phyloP scores from a whole-genome alignment of 2,888 invertebrate species.

The Spialia ferax region DNA sequence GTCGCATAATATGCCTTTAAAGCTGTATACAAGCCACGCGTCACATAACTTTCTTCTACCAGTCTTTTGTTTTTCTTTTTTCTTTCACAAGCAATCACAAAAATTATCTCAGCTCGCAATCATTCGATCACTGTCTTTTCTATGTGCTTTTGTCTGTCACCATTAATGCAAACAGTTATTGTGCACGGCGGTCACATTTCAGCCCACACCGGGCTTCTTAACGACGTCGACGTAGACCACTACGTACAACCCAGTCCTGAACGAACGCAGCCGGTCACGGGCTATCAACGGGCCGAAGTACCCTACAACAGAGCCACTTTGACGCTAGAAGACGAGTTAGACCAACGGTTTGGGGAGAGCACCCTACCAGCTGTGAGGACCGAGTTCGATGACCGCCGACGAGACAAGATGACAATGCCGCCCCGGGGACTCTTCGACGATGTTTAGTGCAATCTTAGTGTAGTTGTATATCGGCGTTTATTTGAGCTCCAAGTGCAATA shows the following conservation, averaged over 20 bases:
- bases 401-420: slow-evolving; percentile 88
- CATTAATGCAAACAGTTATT: slow-evolving; percentile 66
- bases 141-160: slow-evolving; percentile 30
- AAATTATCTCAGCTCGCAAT: slow-evolving; percentile 6
- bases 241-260: slow-evolving; percentile 85
- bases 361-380: slow-evolving; percentile 76
- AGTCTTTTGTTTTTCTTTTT: no score
- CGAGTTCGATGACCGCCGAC: slow-evolving; percentile 62
- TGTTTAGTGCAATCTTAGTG: slow-evolving; percentile 78
- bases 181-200: slow-evolving; percentile 83
- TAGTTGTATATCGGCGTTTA: slow-evolving; percentile 2
- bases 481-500: background rate
- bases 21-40: no score
- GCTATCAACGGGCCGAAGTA: slow-evolving; percentile 64
- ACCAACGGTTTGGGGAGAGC: slow-evolving; percentile 89
- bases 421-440: slow-evolving; percentile 94
- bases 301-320: slow-evolving; percentile 62
- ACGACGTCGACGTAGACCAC: slow-evolving; percentile 92
- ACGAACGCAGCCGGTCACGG: slow-evolving; percentile 52
- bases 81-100: slow-evolving; percentile 4
- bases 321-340: slow-evolving; percentile 84
- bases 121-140: slow-evolving; percentile 10
- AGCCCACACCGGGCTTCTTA: slow-evolving; percentile 92
- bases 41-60: no score
- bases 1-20: no score